Evolutionary conservation across 1,140 invertebrate genomes (phyloP), one percentile per base, ranked within the genome.

Genomic region (Diabrotica undecimpunctata): DNA sequence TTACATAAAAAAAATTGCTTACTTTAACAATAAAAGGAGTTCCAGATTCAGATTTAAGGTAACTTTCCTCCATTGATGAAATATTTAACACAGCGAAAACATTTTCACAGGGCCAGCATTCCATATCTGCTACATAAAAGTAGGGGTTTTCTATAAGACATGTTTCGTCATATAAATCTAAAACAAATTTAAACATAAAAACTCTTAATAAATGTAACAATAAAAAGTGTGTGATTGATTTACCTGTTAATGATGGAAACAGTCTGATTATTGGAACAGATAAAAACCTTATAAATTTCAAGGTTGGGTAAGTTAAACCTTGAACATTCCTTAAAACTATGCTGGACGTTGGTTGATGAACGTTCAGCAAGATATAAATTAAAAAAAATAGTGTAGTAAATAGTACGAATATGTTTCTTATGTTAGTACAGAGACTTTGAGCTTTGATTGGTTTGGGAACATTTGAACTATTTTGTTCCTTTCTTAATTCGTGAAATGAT

Each of bases 131-230:
- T 7, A 90, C 82, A 71, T 84, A 81, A 74, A 90, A 92, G 72
- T 85, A 90, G 58, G 89, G 90, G 79, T 93, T 92, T 75, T 88
- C 83, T 37, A 91, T 75, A 46, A 93, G 76, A 77, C 90, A 93
- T 75, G 85, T 86, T 80, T 93, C 90, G 81, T 92, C 89, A 73
- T 92, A 90, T 64, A 86, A 86, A 75, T 87, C 90, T 91, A 71
- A 54, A 84, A 82, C 68, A 71, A 75, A 69, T 46, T 60, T 65
- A 61, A 64, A 51, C 7, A 39, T 25, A 25, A 25, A 25, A 25
- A 25, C n/a, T 25, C 25, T 2, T 25, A 25, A 25, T 4, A 25
- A 25, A 25, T 25, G 1, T 25, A 25, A 25, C 25, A 25, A 25
- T 25, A 25, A 25, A 25, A 4, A 2, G 25, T 25, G 25, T 46